Base-by-base conservation (phyloP, 2,113 vertebrate genomes). In the Xyrauchen texanus region DNA sequence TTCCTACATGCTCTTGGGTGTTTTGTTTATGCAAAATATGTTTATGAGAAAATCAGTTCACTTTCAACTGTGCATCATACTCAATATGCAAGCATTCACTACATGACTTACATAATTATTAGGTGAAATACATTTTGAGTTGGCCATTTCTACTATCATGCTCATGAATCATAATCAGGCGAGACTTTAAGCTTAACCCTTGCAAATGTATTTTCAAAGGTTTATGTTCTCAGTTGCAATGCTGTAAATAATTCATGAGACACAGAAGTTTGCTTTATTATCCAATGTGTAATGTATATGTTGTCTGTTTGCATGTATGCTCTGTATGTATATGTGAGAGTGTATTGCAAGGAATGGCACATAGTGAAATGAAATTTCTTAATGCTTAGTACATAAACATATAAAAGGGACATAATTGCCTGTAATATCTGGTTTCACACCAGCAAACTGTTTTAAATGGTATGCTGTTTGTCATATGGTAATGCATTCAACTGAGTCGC, bases 381-480 rank as follows among this genome's bases (percentile, higher is more conserved):
- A 34, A 34, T 34, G 21, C 21, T 34, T 34, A 34, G 21, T 34
- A 34, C 21, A 3, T 34, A 34, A 34, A 34, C 21, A 34, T 34
- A 34, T 34, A 34, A 34, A 34, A 34, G 44, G n/a, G 44, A 0
- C 44, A 13, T 45, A 16, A 68, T 69, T 53, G 15, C 11, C 49
- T 51, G 15, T 13, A 69, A 10, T 34, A 69, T 53, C 16, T 21
- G 10, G 69, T 21, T 72, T 73, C 61, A 46, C 58, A 74, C 34
- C 58, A 63, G 6, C 62, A 46, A 74, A 74, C 71, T 74, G 71
- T 74, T 61, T 10, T 4, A 73, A 61, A 60, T 69, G 4, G 12
- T 45, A n/a, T 58, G 68, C 10, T 7, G n/a, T 72, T 74, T 49
- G 57, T 74, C 58, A 10, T 34, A 16, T 4, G 58, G 4, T 63